Evolutionary conservation across 2,113 vertebrate genomes (phyloP), one percentile per base, ranked within the genome.

Genomic region (Brienomyrus longianalis): DNA sequence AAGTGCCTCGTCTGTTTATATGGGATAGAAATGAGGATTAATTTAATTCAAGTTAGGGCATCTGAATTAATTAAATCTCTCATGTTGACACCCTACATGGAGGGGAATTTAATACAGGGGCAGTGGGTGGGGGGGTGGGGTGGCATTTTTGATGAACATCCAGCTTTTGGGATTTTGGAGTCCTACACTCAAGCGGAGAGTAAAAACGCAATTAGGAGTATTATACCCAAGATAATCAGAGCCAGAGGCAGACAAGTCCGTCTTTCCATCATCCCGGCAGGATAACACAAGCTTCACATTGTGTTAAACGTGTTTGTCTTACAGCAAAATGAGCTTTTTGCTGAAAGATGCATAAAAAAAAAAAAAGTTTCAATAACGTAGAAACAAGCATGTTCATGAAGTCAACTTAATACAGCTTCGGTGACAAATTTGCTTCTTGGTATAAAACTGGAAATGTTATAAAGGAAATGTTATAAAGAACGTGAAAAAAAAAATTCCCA

Each of bases 11-110:
- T 91, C 93, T 94, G 93, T 96, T 96, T 95, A 96, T 96, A 94
- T 93, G 91, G 94, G 94, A 96, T 95, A 96, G 96, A 94, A 94
- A 92, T 93, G 93, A 92, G 95, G 94, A 95, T 95, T 96, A 93
- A 94, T 95, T 94, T 95, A 93, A 95, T 95, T 95, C 94, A 90
- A 93, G 92, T 94, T 92, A 93, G 94, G 93, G 94, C 95, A 94
- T 94, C 93, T 93, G 94, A 95, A 95, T 94, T 96, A 94, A 95
- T 95, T 95, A 93, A 90, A 35, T 70, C 89, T 91, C 91, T 93
- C 94, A 94, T 90, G 94, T 94, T 94, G 93, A 89, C 89, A 1
- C 92, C 94, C 94, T 93, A 95, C 94, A 94, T 91, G 91, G 90
- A 88, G 59, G 59, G 90, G 94, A 94, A 95, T 95, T 95, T 94